Evolutionary conservation across 2,888 invertebrate species (phyloP).

Genomic region (Camponotus fellah): DNA sequence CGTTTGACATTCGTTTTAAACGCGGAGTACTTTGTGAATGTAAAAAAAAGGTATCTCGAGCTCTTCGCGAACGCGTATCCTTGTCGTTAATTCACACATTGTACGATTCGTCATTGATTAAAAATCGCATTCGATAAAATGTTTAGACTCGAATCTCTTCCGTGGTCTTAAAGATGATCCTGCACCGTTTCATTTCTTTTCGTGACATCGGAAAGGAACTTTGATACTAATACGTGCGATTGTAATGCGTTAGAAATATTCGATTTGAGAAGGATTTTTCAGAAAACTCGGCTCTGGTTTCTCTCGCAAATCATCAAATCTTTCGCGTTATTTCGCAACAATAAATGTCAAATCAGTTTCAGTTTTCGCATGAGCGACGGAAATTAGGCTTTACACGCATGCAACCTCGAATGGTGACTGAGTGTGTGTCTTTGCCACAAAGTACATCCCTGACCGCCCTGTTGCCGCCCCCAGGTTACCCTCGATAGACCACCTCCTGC

Average conservation of each 20-base stretch:
- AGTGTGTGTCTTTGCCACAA: slow-evolving; percentile 82
- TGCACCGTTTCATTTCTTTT: slow-evolving; percentile 40
- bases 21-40: neutral
- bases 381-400: slow-evolving; percentile 41
- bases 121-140: neutral
- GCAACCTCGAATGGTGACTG: slow-evolving; percentile 62
- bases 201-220: slow-evolving; percentile 66
- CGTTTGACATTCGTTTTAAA: slow-evolving; percentile 3
- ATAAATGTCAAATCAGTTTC: slow-evolving; percentile 41
- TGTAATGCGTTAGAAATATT: slow-evolving; percentile 11
- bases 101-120: neutral
- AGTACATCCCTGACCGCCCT: slow-evolving; percentile 85
- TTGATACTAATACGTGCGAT: slow-evolving; percentile 22
- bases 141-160: neutral
- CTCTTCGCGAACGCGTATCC: slow-evolving; percentile 12
- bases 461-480: slow-evolving; percentile 83
- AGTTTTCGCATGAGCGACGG: slow-evolving; percentile 12
- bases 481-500: slow-evolving; percentile 80
- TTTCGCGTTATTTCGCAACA: neutral
- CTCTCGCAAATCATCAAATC: neutral
- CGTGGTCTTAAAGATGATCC: slow-evolving; percentile 55
- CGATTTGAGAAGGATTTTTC: neutral
- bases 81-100: neutral
- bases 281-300: neutral
- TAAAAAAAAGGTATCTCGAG: slow-evolving; percentile 2